phyloP scores from a whole-genome alignment of 2,113 vertebrate genomes.

The Panurus biarmicus region DNA sequence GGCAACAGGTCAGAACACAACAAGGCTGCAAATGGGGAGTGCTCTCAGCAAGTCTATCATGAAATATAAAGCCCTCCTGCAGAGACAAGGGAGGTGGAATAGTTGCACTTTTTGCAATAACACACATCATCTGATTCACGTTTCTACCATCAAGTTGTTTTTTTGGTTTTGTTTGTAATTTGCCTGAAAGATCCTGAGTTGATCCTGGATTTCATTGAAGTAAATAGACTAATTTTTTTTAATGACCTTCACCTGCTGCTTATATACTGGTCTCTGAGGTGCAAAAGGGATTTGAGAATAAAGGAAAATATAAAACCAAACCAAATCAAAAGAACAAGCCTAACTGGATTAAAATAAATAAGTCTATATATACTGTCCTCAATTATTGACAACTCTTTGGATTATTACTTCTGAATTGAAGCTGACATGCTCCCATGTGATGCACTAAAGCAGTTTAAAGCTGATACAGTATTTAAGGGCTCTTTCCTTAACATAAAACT shows the following conservation, averaged over 20 bases:
- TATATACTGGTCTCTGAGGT: background rate
- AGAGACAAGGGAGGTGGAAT: background rate
- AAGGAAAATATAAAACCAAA: background rate
- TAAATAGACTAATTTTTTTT: background rate
- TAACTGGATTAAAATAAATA: slow-evolving; percentile 3
- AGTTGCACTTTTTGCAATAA: background rate
- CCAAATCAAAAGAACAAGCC: background rate
- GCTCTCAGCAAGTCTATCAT: background rate
- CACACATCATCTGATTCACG: background rate
- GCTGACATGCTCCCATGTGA: background rate
- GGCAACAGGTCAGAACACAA: background rate
- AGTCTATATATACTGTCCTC: background rate
- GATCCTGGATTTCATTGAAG: background rate
- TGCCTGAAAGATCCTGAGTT: background rate
- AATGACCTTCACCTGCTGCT: background rate
- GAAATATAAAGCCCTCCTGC: background rate
- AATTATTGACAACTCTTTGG: background rate
- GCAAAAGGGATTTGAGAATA: background rate
- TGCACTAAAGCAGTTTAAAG: slow-evolving; percentile 1
- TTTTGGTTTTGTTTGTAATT: background rate
- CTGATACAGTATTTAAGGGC: background rate
- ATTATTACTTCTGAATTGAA: background rate
- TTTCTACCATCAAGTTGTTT: background rate
- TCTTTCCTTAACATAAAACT: background rate
- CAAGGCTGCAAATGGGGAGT: background rate